Base-by-base conservation (phyloP, 2,888 invertebrate genomes). In the Cataglyphis cursor region DNA sequence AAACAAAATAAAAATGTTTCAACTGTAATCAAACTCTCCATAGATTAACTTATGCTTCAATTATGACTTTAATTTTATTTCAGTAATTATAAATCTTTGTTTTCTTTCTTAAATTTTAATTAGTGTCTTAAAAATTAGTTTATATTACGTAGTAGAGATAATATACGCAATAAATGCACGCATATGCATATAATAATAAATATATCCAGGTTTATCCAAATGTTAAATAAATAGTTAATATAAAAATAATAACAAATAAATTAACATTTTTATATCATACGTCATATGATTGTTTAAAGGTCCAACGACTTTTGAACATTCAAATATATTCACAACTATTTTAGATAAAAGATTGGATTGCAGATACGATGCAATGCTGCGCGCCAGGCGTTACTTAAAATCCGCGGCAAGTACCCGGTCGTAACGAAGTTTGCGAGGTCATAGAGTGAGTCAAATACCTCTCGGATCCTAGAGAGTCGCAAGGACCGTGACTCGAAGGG, bases 341-440 rank as follows among this genome's bases (percentile, higher is more conserved):
- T 12, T 3, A 9, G 21, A 57, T 68, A 68, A 68, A 12, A 68
- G 21, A 54, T 38, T 64, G 18, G 12, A 68, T 51, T 68, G 38
- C 18, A 75, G 1, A 18, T 68, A 38, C 12, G 18, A 10, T 31
- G 15, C 21, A 41, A 21, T 31, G 64, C 0, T 35, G 28, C 31
- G 44, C 1, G 64, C 38, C 28, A 35, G 35, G 8, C 51, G 12
- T 70, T 70, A 70, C 28, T 78, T 78, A 70, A 70, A 70, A 78
- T 70, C 72, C 44, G 44, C 70, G 18, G 41, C 44, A 41, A 78
- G 41, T 21, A 41, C 2, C 35, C 28, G 68, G 38, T 75, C 24
- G 70, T 78, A 70, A 78, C 70, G 12, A 70, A 31, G 21, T 78
- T 70, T 59, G 57, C 31, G 78, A 59, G 28, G 70, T 68, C 41